Evolutionary conservation across 1,140 invertebrate species (phyloP).

Genomic region (Orussus abietinus): DNA sequence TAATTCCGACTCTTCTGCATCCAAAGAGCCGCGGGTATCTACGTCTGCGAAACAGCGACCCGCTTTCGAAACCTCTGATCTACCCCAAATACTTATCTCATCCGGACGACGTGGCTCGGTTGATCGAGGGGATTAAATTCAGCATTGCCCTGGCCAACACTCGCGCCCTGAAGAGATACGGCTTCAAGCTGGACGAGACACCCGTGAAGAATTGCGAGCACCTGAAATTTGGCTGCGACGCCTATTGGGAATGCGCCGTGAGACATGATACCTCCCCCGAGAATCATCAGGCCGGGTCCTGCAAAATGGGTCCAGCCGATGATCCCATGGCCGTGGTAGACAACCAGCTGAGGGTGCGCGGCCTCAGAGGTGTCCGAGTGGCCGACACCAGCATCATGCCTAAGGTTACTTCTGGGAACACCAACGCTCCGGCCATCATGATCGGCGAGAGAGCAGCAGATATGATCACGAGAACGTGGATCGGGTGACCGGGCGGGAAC

Average conservation of each 20-base stretch:
- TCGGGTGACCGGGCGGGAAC: too few species aligned
- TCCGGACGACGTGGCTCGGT: conserved; percentile 67
- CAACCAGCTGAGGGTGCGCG: conserved; percentile 65
- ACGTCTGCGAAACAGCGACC: conserved; percentile 70
- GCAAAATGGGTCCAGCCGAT: conserved; percentile 70
- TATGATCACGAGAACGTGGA: conserved; percentile 70
- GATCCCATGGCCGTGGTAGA: conserved; percentile 71
- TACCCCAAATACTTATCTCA: conserved; percentile 79
- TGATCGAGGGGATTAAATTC: conserved; percentile 75
- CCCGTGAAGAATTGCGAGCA: conserved; percentile 69
- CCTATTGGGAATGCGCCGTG: conserved; percentile 78
- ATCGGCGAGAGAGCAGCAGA: conserved; percentile 78
- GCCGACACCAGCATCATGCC: conserved; percentile 82
- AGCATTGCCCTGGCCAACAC: conserved; percentile 63
- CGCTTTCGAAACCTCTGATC: conserved; percentile 74
- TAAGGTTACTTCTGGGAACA: conserved; percentile 70
- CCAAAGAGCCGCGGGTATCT: conserved; percentile 79
- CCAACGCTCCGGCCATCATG: conserved; percentile 79
- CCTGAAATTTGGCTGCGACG: conserved; percentile 68
- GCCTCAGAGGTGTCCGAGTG: conserved; percentile 66
- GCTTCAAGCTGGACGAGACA: conserved; percentile 68
- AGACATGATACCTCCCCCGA: conserved; percentile 72
- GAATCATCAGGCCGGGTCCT: conserved; percentile 81
- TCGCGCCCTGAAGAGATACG: conserved; percentile 65
- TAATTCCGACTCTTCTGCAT: conserved; percentile 68